A percentile compares a stretch with the other conserved stretches of the same genome.
Evolutionary conservation across 2,797 vertebrate species (phyloP).

Genomic region (Hyperoplus immaculatus): DNA sequence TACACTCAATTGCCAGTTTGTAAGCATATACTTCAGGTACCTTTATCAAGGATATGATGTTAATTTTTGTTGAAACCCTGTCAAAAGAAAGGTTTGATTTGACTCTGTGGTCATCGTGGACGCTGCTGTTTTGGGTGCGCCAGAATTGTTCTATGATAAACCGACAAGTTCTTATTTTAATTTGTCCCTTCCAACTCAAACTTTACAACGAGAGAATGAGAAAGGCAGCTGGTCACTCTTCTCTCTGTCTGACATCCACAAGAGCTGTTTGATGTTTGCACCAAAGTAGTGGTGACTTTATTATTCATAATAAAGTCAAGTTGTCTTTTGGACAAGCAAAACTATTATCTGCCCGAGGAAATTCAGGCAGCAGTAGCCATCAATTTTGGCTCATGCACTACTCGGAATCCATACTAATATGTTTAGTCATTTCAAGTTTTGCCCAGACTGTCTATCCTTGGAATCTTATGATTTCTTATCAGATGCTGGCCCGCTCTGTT

Average conservation of each 20-base stretch:
- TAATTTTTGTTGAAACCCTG: not conserved
- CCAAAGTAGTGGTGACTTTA: slow-evolving; percentile 30
- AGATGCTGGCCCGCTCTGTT: slow-evolving; percentile 26
- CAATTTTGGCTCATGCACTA: slow-evolving; percentile 38
- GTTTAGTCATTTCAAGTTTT: slow-evolving; percentile 42
- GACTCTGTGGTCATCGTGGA: not conserved
- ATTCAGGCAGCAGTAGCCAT: slow-evolving; percentile 36
- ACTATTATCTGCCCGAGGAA: slow-evolving; percentile 52
- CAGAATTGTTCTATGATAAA: too few species aligned
- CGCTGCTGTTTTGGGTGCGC: not conserved
- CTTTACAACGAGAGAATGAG: not conserved
- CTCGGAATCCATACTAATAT: slow-evolving; percentile 57
- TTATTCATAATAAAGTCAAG: slow-evolving; percentile 47
- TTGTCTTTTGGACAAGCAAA: slow-evolving; percentile 50
- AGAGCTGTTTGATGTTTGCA: slow-evolving; percentile 28
- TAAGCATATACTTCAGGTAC: not conserved
- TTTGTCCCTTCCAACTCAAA: not conserved
- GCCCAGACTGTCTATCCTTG: slow-evolving; percentile 22
- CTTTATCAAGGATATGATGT: not conserved
- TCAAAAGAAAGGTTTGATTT: not conserved
- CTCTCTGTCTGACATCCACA: slow-evolving; percentile 8
- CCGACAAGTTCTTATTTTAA: not conserved
- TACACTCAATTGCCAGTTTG: not conserved
- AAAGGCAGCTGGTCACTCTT: not conserved
- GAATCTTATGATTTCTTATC: slow-evolving; percentile 53